Percentiles rank a stretch among this genome's conserved stretches.
These are phyloP conservation scores for Champsocephalus esox DNA, from an alignment of 2,797 vertebrate species.

Conservation along the genomic window DNA sequence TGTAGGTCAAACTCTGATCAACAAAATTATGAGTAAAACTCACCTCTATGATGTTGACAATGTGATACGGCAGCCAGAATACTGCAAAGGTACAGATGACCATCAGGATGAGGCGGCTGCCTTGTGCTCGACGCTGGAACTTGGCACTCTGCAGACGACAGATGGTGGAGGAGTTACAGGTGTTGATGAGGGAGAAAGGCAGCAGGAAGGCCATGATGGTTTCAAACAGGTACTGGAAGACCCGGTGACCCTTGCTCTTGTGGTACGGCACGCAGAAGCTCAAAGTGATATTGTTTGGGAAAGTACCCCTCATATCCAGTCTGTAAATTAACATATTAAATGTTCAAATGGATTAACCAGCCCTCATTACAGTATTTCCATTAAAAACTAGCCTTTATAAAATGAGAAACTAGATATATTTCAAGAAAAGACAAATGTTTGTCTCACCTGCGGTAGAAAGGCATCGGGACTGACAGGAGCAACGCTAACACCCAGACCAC, in stretches of 20 bases:
- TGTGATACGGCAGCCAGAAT: too few relatives aligned
- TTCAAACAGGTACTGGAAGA: conserved; percentile 90
- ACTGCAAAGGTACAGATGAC: too few relatives aligned
- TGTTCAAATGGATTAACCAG: not conserved
- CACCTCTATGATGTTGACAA: too few relatives aligned
- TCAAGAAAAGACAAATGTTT: too few relatives aligned
- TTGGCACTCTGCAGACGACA: conserved; percentile 81
- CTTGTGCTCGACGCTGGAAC: conserved; percentile 81
- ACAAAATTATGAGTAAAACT: too few relatives aligned
- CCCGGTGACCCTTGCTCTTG: conserved; percentile 34
- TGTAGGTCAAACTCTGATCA: too few relatives aligned
- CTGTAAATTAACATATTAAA: not conserved
- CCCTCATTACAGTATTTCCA: not conserved
- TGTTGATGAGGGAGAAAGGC: conserved; percentile 86
- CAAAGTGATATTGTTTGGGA: conserved; percentile 2
- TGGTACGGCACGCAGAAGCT: conserved; percentile 63
- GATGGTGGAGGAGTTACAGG: conserved; percentile 84
- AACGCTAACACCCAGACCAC: conserved; percentile 85
- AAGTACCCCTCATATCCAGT: not conserved
- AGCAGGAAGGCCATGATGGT: conserved; percentile 86
- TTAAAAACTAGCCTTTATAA: too few relatives aligned
- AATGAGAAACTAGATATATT: too few relatives aligned
- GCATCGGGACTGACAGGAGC: conserved; percentile 85
- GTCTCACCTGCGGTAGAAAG: conserved; percentile 86
- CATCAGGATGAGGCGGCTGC: conserved; percentile 24